Evolutionary conservation across 2,888 invertebrate genomes (phyloP).

Genomic region (Hydroisotoma schaefferi): DNA sequence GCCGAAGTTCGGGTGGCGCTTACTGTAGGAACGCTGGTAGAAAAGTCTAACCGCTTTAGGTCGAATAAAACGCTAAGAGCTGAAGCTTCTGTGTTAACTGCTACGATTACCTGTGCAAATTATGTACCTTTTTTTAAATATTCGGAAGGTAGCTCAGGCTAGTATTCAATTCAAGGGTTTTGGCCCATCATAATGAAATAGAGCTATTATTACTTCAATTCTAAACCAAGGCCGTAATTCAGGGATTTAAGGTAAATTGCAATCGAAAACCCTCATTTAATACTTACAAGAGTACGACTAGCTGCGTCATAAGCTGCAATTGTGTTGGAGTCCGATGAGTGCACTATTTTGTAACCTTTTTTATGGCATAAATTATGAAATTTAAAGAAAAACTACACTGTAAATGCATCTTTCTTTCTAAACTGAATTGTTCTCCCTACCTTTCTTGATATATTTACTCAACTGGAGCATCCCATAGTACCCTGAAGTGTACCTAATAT

Average conservation of each 20-base stretch:
- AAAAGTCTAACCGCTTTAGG: conserved; percentile 7
- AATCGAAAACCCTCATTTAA: too few relatives aligned
- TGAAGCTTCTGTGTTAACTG: conserved; percentile 15
- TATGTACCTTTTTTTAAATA: too few relatives aligned
- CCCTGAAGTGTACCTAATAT: conserved; percentile 43
- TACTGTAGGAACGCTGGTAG: conserved; percentile 12
- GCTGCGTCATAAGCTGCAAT: conserved; percentile 39
- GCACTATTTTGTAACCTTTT: conserved; percentile 40
- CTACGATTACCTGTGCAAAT: conserved; percentile 35
- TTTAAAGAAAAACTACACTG: too few relatives aligned
- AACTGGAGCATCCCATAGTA: conserved; percentile 43
- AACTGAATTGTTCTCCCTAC: conserved; percentile 16
- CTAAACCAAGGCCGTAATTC: too few relatives aligned
- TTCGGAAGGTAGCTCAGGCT: too few relatives aligned
- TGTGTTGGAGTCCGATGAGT: conserved; percentile 28
- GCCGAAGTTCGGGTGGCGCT: conserved; percentile 35
- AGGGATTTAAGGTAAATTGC: too few relatives aligned
- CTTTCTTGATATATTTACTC: conserved; percentile 45
- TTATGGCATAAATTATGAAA: too few relatives aligned
- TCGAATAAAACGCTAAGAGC: conserved; percentile 21
- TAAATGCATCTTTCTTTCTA: background rate
- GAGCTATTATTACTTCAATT: too few relatives aligned
- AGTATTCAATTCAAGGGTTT: too few relatives aligned
- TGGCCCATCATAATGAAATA: too few relatives aligned
- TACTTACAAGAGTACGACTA: conserved; percentile 23